These are phyloP conservation scores for Dendroctonus ponderosae DNA, from an alignment of 1,140 invertebrate genomes.

Conservation along the genomic window DNA sequence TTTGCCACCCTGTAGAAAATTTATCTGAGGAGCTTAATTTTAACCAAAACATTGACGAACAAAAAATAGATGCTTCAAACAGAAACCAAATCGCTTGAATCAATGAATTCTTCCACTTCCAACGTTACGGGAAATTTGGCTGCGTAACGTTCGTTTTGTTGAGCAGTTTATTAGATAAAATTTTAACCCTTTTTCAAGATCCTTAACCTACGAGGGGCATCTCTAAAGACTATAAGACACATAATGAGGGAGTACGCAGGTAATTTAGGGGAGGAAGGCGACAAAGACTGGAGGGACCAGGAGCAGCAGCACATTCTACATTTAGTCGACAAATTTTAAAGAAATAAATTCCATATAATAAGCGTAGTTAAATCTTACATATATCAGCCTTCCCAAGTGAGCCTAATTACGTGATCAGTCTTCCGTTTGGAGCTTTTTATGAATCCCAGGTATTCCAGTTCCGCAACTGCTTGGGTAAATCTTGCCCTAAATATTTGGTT, in stretches of 20 bases:
- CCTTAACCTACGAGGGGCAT: conserved; percentile 83
- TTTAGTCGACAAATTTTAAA: conserved; percentile 91
- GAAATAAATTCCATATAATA: background rate
- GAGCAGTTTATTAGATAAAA: too few species aligned
- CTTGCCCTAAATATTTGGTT: too few species aligned
- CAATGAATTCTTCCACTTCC: too few species aligned
- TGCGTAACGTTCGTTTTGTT: too few species aligned
- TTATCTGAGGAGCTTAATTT: too few species aligned
- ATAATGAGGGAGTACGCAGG: conserved; percentile 96
- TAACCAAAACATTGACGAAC: too few species aligned
- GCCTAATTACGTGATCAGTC: conserved; percentile 82
- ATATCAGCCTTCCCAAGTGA: conserved; percentile 69
- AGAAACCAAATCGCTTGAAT: too few species aligned
- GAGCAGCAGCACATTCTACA: conserved; percentile 91
- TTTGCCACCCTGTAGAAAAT: too few species aligned
- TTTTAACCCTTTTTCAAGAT: conserved; percentile 60
- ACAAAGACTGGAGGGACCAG: conserved; percentile 78
- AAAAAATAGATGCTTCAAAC: too few species aligned
- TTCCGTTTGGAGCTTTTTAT: conserved; percentile 84
- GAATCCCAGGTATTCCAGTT: conserved; percentile 89
- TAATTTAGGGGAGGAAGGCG: conserved; percentile 86
- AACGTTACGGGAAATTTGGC: too few species aligned
- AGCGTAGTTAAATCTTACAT: too few species aligned
- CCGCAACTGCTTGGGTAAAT: conserved; percentile 81
- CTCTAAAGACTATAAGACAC: conserved; percentile 90